Base-by-base conservation (phyloP, 92 coral and sea anemone genomes). In the Siderastrea siderea region DNA sequence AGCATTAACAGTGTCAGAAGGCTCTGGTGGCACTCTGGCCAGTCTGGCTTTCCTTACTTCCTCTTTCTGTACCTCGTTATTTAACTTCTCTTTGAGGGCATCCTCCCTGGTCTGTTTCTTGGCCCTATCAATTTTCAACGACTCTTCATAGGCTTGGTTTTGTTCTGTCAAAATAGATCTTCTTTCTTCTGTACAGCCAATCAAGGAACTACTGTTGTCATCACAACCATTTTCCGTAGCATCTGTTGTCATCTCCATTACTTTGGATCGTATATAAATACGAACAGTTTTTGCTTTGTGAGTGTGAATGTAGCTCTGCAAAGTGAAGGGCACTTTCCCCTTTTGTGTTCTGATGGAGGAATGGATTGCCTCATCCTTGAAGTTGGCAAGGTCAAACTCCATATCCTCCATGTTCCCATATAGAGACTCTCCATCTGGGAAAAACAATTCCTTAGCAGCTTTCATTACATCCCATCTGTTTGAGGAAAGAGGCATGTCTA, bases 1-100 rank as follows among this genome's bases (percentile, higher is more conserved):
- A 60, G 87, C 75, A 55, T 86, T 87, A 66, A 48, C 60, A 75
- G 84, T 67, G 70, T 61, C 68, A 52, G 74, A 68, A 10, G 92
- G 94, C 43, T 81, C 88, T 58, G 66, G 73, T 51, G 85, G 90
- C 15, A 93, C 89, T 76, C 92, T 86, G 50, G 69, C 68, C 70
- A 77, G 67, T 68, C 92, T 78, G 83, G 81, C 90, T 60, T 54
- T 85, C 87, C 83, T 83, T 60, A 93, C 88, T 55, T 83, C 71
- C 71, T 87, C 79, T 66, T 83, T 84, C 79, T 91, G 86, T 19
- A 80, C 78, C 48, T 63, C 71, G 50, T 81, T 85, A 63, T 79
- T 14, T 13, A 47, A 57, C 71, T 54, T 69, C 49, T 71, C 70
- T 45, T 49, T 50, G 3, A 76, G 65, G 48, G 79, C 85, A 74